Conservation (phyloP, 2,113 vertebrate species). For the Fregetta grallaria region DNA sequence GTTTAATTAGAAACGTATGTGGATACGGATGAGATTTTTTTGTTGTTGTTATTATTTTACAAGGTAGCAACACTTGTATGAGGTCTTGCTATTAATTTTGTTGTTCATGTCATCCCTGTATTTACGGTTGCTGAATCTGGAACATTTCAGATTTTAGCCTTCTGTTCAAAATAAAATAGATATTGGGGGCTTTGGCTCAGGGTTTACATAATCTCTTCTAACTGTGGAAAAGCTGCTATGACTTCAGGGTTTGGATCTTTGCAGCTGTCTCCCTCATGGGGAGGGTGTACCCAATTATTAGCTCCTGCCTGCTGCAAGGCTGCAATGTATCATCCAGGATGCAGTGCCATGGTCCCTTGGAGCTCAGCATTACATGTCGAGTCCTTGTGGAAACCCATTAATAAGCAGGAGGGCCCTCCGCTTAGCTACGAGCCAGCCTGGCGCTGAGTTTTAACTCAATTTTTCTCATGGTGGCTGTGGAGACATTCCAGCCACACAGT, state of each 20-base stretch:
- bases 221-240: background rate
- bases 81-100: background rate
- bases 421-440: background rate
- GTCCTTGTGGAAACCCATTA: background rate
- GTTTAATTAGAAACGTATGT: background rate
- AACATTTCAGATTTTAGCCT: background rate
- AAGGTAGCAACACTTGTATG: background rate
- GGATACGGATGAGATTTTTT: background rate
- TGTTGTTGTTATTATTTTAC: background rate
- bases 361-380: background rate
- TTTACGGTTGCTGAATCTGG: background rate
- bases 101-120: background rate
- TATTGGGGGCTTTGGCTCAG: background rate
- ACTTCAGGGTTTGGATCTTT: slow-evolving; percentile 2
- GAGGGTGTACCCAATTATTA: background rate
- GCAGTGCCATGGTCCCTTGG: background rate
- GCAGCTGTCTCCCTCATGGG: background rate
- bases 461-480: background rate
- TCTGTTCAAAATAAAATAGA: slow-evolving; percentile 14
- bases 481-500: background rate
- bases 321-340: background rate
- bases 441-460: background rate
- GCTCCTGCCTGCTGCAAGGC: background rate
- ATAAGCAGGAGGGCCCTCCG: background rate
- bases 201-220: background rate